Evolutionary conservation across 2,797 vertebrate genomes (phyloP), one percentile per base, ranked within the genome.

Genomic region (Cynodonichthys magdalenae): DNA sequence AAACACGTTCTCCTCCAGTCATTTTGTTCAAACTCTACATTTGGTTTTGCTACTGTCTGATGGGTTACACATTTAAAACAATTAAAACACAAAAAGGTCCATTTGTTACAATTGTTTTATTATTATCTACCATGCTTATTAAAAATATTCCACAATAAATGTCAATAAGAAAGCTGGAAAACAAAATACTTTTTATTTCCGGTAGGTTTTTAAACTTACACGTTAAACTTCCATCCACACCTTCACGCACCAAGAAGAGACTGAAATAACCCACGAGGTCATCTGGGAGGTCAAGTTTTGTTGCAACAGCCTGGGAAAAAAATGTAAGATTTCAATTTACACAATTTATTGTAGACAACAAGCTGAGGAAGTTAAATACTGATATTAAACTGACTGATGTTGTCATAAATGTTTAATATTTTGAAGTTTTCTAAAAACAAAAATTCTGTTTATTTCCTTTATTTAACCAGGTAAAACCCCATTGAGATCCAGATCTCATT

Each of bases 241-340:
- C 91, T 78, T 98, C 94, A 53, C 95, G 94, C 68, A 99, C 93
- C 27, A 99, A 93, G 77, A 97, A 99, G 48, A 99, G 95, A 76
- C 96, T 98, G 87, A 99, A 99, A 81, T 98, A 99, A 49, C 96
- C 97, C 0, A 97, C 93, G 45, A 99, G 93, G 61, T 99, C 97
- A 50, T 98, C 97, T 0, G 96, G 95, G 73, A 99, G 94, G 80
- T 97, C 96, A 39, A 99, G 92, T 77, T 99, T 99, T 50, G 94
- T 92, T n/a, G 96, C 96, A 59, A 97, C 97, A 18, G 97, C 95
- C 97, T 99, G 79, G 19, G 8, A 24, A 11, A 10, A 24, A 11
- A 39, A 39, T 2, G 11, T 39, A 39, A 12, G 11, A 39, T 39
- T 39, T 12, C 10, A 39, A 39, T 14, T 39, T 3, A 12, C 36